Conservation (phyloP, 2,888 invertebrate genomes). For the Synanthedon tipuliformis region DNA sequence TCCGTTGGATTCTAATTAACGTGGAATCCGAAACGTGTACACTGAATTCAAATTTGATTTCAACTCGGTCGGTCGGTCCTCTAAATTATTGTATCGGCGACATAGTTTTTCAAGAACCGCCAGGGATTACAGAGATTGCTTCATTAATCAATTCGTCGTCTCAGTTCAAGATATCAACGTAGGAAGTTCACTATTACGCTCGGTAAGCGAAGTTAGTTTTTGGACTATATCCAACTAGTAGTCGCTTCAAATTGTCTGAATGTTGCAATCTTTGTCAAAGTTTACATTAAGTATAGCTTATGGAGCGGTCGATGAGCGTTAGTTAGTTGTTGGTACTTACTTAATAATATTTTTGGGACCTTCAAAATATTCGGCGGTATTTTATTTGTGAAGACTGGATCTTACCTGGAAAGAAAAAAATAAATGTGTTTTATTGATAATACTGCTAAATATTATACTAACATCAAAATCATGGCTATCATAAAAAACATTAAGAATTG, state of each 20-base stretch:
- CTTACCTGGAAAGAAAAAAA: neutral
- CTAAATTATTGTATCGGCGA: no score
- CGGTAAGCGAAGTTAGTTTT: neutral
- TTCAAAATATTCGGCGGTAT: neutral
- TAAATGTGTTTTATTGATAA: neutral
- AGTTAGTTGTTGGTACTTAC: neutral
- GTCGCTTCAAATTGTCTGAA: slow-evolving; percentile 4
- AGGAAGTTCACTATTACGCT: neutral
- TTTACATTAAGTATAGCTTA: slow-evolving; percentile 1
- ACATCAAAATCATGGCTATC: no score
- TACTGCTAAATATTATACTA: no score
- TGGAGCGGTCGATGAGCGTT: neutral
- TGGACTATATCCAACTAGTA: neutral
- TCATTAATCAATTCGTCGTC: no score
- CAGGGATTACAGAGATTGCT: no score
- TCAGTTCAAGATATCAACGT: neutral
- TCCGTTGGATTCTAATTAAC: neutral
- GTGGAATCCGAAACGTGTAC: neutral
- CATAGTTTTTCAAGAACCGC: no score
- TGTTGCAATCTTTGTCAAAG: slow-evolving; percentile 11
- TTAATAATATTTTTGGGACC: neutral
- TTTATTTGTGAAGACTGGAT: neutral
- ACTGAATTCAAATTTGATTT: neutral
- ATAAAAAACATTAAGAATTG: no score
- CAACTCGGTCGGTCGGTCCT: neutral